Evolutionary conservation across 2,113 vertebrate species (phyloP).

Genomic region (Anguilla rostrata): DNA sequence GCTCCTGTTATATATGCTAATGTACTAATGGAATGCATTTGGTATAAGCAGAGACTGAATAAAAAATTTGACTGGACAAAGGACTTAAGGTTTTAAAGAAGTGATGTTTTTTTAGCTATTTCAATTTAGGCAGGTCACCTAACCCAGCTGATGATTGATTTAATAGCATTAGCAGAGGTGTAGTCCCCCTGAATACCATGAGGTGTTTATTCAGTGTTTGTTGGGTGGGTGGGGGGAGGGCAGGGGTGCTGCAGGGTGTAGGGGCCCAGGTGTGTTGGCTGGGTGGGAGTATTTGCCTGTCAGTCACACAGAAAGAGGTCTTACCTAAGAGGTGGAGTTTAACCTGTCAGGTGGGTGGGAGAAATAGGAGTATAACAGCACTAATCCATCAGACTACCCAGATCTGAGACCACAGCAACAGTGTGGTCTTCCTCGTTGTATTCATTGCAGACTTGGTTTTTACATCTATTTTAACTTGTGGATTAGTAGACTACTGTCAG

Average conservation of each 20-base stretch:
- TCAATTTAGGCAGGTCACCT: background rate
- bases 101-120: background rate
- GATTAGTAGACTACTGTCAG: too few species aligned
- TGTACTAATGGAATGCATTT: too few species aligned
- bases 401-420: background rate
- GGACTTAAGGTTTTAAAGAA: background rate
- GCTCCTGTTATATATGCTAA: background rate
- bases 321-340: background rate
- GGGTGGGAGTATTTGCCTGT: slow-evolving; percentile 18
- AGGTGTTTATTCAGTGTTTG: background rate
- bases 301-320: background rate
- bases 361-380: background rate
- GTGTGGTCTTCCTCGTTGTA: too few species aligned
- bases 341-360: background rate
- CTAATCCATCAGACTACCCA: background rate
- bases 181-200: too few species aligned
- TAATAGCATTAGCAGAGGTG: background rate
- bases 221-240: background rate
- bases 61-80: too few species aligned
- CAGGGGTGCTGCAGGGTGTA: background rate
- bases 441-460: too few species aligned
- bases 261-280: slow-evolving; percentile 15
- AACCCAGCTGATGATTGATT: background rate
- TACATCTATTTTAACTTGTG: too few species aligned
- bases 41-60: too few species aligned